Conservation (phyloP, 2,888 invertebrate genomes). For the Eulithis testata region DNA sequence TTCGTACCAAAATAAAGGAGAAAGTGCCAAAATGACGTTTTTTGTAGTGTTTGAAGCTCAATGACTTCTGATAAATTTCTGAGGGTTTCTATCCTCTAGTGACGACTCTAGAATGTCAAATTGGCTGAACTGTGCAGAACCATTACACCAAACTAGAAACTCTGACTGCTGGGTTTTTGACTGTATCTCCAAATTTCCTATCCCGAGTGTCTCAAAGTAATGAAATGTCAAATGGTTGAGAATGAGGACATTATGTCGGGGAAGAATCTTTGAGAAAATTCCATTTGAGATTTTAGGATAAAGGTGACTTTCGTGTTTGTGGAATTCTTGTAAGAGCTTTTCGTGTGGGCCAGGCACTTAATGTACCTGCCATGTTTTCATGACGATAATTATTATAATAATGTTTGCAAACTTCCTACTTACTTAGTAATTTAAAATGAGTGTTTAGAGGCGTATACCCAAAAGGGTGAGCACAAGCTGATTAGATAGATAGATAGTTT, state of each 20-base stretch:
- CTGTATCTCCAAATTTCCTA: constrained; percentile 21
- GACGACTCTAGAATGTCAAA: no score
- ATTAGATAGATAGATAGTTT: no score
- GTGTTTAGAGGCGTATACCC: no score
- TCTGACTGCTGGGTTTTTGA: neutral
- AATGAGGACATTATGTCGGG: constrained; percentile 38
- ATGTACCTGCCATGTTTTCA: neutral
- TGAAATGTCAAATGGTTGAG: constrained; percentile 49
- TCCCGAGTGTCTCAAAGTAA: constrained; percentile 39
- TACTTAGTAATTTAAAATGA: no score
- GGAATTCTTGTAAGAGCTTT: constrained; percentile 18
- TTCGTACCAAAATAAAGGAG: no score
- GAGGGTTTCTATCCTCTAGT: no score
- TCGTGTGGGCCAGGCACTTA: neutral
- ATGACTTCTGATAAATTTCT: no score
- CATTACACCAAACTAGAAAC: neutral
- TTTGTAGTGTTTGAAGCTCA: no score
- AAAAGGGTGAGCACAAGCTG: no score
- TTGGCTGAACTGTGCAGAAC: neutral
- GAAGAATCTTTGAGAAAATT: constrained; percentile 29
- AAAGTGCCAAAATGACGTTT: no score
- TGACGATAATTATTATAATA: neutral
- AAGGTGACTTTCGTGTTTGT: constrained; percentile 15
- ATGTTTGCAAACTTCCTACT: no score
- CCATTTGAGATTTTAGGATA: constrained; percentile 28